Base-by-base conservation (phyloP, 2,888 invertebrate genomes). In the Tupiocoris notatus region DNA sequence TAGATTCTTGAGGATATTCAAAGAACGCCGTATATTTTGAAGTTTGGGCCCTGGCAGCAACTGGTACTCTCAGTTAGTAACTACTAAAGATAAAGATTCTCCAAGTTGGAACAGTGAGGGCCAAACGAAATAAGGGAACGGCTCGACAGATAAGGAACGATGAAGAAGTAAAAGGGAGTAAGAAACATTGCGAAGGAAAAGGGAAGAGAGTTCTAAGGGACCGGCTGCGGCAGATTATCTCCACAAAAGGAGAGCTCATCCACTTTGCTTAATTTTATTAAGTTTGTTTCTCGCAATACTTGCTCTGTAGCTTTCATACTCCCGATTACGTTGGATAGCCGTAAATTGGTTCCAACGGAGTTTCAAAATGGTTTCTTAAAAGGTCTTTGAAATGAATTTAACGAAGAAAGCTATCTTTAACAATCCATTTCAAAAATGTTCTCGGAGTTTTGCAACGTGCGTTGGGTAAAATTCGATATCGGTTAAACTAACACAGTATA, bases 241-340 rank as follows among this genome's bases (percentile, higher is more conserved):
- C 25, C 64, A 64, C 64, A 64, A 64, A 64, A 64, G 64, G 39
- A 39, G 25, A 64, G 24, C 25, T 64, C 64, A 64, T 23, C 64
- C 64, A 64, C 64, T 64, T 64, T 17, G 18, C 64, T 64, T 64
- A 24, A 64, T 64, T 64, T 64, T 64, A 64, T 64, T 64, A 64
- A 64, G 64, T 64, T 64, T 64, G 64, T 64, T 24, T 64, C 64
- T 64, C 64, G 25, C 17, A 23, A 64, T 23, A 23, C 25, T 64
- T 64, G 24, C 64, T 25, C 25, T 64, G 25, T 64, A 64, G 23
- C 64, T 64, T 64, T 17, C 64, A 64, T 24, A 23, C 17, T 25
- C 20, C 20, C 23, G 25, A 25, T 17, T 64, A n/a, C 20, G 64
- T 64, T 64, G 64, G 25, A 64, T 39, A 39, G 39, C 39, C 39